A percentile compares a stretch with the other conserved stretches of the same genome.
These are phyloP conservation scores for Phataginus tricuspis DNA, from an alignment of 2,797 vertebrate species.

Conservation along the genomic window DNA sequence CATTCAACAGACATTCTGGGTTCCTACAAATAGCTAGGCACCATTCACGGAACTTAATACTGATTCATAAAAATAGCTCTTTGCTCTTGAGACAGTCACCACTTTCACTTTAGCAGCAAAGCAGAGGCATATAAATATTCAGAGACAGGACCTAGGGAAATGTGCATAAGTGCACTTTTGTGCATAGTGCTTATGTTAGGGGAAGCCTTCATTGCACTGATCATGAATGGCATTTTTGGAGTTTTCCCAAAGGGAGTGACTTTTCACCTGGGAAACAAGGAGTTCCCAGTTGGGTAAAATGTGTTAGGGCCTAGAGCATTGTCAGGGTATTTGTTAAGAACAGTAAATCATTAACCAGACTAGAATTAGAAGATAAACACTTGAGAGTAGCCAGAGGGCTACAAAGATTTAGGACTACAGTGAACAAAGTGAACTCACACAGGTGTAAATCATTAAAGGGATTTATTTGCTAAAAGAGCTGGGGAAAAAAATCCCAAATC, in stretches of 20 bases:
- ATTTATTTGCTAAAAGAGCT: background rate
- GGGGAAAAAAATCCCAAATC: background rate
- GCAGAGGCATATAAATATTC: background rate
- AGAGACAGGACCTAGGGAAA: background rate
- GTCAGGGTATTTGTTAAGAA: background rate
- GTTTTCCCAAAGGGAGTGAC: background rate
- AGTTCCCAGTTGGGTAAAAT: background rate
- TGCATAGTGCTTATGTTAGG: background rate
- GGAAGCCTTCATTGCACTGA: background rate
- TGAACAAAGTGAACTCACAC: background rate
- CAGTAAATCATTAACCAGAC: background rate
- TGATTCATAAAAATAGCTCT: background rate
- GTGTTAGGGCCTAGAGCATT: background rate
- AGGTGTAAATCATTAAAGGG: background rate
- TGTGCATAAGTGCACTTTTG: background rate
- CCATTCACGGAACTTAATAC: background rate
- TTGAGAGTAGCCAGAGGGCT: background rate
- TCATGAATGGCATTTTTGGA: background rate
- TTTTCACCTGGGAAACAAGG: background rate
- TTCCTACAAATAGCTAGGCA: background rate
- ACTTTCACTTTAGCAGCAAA: background rate
- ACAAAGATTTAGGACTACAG: background rate
- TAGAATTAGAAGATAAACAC: constrained; percentile 9
- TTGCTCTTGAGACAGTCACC: background rate
- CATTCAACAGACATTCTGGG: constrained; percentile 2